A percentile compares a stretch with the other conserved stretches of the same genome.
Evolutionary conservation across 2,113 vertebrate species (phyloP).

Genomic region (Edolisoma coerulescens): DNA sequence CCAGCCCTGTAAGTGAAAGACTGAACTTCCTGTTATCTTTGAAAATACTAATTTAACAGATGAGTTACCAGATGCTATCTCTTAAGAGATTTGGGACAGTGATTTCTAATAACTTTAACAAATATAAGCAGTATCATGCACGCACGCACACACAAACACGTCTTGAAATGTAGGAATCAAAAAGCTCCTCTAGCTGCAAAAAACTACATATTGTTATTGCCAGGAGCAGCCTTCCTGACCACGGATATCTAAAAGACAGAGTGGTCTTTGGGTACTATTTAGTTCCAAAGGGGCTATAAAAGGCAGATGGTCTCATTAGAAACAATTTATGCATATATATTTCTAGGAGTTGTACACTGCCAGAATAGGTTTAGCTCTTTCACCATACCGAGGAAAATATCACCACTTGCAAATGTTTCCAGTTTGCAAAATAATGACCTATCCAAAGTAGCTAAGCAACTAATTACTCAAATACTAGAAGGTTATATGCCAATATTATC

Average conservation of each 20-base stretch:
- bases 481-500: slow-evolving; percentile 79
- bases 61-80: slow-evolving; percentile 1
- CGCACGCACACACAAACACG: not conserved
- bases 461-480: slow-evolving; percentile 80
- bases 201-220: not conserved
- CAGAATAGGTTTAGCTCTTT: slow-evolving; percentile 77
- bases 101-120: slow-evolving; percentile 14
- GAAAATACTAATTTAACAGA: slow-evolving; percentile 15
- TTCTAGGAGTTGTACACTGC: slow-evolving; percentile 79
- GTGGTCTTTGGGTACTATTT: slow-evolving; percentile 79
- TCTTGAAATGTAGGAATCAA: slow-evolving; percentile 10
- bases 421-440: slow-evolving; percentile 82
- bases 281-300: slow-evolving; percentile 82
- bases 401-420: slow-evolving; percentile 79
- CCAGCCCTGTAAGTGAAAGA: not conserved
- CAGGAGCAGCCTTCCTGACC: slow-evolving; percentile 68
- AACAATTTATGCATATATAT: slow-evolving; percentile 86
- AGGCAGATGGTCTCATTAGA: slow-evolving; percentile 86
- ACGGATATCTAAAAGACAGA: slow-evolving; percentile 78
- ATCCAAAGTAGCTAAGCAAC: slow-evolving; percentile 81
- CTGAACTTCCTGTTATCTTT: not conserved
- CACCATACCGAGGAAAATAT: slow-evolving; percentile 76
- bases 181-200: not conserved
- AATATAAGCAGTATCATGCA: not conserved
- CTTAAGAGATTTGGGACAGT: not conserved